Evolutionary conservation across 2,888 invertebrate species (phyloP).

Genomic region (Lucinisca nassula): DNA sequence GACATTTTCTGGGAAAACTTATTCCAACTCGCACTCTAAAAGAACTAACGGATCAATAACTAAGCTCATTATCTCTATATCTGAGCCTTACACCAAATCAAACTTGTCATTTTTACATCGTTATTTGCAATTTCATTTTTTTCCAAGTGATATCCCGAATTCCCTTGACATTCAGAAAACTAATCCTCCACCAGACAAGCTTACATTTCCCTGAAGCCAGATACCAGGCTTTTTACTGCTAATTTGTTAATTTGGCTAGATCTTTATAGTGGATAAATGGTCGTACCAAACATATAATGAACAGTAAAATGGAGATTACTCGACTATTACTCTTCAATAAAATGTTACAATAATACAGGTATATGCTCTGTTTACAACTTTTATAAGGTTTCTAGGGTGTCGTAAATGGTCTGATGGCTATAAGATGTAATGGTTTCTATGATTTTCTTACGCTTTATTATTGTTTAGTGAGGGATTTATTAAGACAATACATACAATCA

Average conservation of each 20-base stretch:
- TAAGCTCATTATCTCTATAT: background rate
- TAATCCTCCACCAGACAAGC: background rate
- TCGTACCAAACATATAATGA: slow-evolving; percentile 9
- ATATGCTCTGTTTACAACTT: slow-evolving; percentile 8
- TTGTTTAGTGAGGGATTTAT: slow-evolving; percentile 5
- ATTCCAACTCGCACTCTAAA: background rate
- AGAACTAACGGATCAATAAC: background rate
- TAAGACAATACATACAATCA: background rate
- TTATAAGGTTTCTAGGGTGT: slow-evolving; percentile 13
- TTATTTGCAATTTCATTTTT: slow-evolving; percentile 3
- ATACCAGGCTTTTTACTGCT: background rate
- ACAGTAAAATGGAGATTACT: slow-evolving; percentile 43
- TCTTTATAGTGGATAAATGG: slow-evolving; percentile 16
- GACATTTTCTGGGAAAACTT: background rate
- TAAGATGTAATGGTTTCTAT: slow-evolving; percentile 2
- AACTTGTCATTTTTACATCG: slow-evolving; percentile 5
- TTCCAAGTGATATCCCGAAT: background rate
- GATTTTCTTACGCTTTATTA: background rate
- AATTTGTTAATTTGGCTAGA: slow-evolving; percentile 7
- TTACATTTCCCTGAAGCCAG: slow-evolving; percentile 5
- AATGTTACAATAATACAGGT: slow-evolving; percentile 26
- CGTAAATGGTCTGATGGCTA: background rate
- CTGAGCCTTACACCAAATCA: background rate
- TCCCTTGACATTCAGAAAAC: background rate
- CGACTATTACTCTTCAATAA: slow-evolving; percentile 25